A percentile compares a stretch with the other conserved stretches of the same genome.
These are phyloP conservation scores for Balaeniceps rex DNA, from an alignment of 2,113 vertebrate species.

Conservation along the genomic window DNA sequence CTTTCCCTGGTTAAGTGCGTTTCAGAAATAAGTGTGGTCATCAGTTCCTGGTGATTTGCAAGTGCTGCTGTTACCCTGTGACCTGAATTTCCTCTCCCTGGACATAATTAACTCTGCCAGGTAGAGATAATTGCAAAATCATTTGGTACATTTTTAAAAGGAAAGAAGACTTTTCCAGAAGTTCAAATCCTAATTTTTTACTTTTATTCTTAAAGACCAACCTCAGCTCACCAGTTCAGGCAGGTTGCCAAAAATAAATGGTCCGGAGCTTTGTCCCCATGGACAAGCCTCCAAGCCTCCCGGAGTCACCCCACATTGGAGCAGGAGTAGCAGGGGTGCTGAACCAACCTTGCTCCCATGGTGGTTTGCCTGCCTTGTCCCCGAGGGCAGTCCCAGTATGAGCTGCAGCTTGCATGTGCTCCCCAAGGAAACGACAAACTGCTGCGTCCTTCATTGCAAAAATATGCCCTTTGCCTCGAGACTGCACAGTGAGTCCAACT, in stretches of 20 bases:
- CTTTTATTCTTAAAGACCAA: not conserved
- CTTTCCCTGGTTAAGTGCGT: not conserved
- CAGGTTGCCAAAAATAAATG: not conserved
- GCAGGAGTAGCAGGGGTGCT: not conserved
- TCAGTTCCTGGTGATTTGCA: slow-evolving; percentile 29
- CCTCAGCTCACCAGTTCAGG: not conserved
- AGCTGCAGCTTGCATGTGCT: not conserved
- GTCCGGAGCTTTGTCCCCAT: not conserved
- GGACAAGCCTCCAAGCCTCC: not conserved
- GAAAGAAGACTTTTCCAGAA: not conserved
- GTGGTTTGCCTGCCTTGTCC: not conserved
- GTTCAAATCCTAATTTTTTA: not conserved
- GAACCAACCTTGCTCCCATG: not conserved
- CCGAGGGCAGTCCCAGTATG: not conserved
- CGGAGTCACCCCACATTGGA: not conserved
- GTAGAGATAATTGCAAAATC: slow-evolving; percentile 26
- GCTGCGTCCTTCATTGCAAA: not conserved
- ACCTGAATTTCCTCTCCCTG: slow-evolving; percentile 9
- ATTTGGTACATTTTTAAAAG: not conserved
- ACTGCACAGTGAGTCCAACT: not conserved
- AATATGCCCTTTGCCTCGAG: not conserved
- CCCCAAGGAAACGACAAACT: not conserved
- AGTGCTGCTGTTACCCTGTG: not conserved
- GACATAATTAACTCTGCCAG: slow-evolving; percentile 46
- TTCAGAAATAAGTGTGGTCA: slow-evolving; percentile 47